Conservation (phyloP, 1,140 invertebrate species). For the Berghia stephanieae region DNA sequence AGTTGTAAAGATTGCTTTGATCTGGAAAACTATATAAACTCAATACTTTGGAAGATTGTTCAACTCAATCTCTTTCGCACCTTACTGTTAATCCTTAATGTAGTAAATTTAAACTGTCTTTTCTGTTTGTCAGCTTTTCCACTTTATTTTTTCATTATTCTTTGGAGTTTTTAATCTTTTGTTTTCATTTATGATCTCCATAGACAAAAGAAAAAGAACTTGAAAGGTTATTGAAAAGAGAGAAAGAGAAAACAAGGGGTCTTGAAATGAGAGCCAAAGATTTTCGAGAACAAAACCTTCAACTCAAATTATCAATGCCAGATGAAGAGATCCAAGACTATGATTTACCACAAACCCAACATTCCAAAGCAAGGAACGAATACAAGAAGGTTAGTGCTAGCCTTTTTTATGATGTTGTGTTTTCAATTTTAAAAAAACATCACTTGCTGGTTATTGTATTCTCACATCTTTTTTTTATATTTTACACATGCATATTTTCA, state of each 20-base stretch:
- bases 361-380: slow-evolving; percentile 45
- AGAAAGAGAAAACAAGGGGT: slow-evolving; percentile 56
- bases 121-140: not conserved
- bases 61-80: not conserved
- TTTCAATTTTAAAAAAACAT: too few species aligned
- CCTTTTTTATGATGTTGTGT: not conserved
- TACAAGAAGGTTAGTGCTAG: slow-evolving; percentile 42
- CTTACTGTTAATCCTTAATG: not conserved
- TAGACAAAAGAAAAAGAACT: slow-evolving; percentile 57
- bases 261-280: slow-evolving; percentile 53
- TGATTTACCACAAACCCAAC: slow-evolving; percentile 52
- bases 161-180: not conserved
- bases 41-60: too few species aligned
- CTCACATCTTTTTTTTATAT: not conserved
- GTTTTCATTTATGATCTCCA: not conserved
- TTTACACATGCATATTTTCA: not conserved
- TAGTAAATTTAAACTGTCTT: not conserved
- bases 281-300: slow-evolving; percentile 55
- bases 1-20: too few species aligned
- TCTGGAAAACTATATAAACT: too few species aligned
- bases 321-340: slow-evolving; percentile 52
- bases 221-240: slow-evolving; percentile 52
- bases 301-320: slow-evolving; percentile 48
- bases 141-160: not conserved
- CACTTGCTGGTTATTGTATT: too few species aligned